Percentiles rank a stretch among this genome's conserved stretches.
Evolutionary conservation across 1,140 invertebrate species (phyloP).

Genomic region (Papilio glaucus): DNA sequence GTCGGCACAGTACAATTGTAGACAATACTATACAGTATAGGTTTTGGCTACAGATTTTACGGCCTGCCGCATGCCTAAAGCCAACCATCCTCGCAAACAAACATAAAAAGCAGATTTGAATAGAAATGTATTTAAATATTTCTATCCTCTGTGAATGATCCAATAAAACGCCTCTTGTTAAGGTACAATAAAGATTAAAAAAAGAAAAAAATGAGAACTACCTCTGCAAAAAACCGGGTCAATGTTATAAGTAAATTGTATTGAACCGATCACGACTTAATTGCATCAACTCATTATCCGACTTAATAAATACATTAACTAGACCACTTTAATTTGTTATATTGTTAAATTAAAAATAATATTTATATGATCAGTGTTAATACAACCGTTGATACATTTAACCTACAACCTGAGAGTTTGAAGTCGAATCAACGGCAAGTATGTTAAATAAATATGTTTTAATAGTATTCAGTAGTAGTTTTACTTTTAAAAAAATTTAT

Average conservation of each 20-base stretch:
- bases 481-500: too few species aligned
- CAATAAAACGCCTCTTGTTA: neutral
- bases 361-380: neutral
- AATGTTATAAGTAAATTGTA: constrained; percentile 8
- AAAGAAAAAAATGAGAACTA: neutral
- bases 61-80: too few species aligned
- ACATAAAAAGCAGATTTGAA: too few species aligned
- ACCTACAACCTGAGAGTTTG: too few species aligned
- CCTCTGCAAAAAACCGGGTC: constrained; percentile 5
- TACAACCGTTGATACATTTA: neutral
- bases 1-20: too few species aligned
- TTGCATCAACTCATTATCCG: neutral
- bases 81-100: too few species aligned
- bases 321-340: constrained; percentile 19
- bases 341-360: neutral
- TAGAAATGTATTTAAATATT: neutral
- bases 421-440: too few species aligned
- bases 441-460: too few species aligned
- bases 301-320: constrained; percentile 7
- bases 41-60: too few species aligned
- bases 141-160: neutral
- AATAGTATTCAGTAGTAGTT: too few species aligned
- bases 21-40: too few species aligned
- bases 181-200: neutral
- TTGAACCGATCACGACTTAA: constrained; percentile 3